phyloP scores from a whole-genome alignment of 2,888 invertebrate genomes.

The Gisinianus flammeolus region DNA sequence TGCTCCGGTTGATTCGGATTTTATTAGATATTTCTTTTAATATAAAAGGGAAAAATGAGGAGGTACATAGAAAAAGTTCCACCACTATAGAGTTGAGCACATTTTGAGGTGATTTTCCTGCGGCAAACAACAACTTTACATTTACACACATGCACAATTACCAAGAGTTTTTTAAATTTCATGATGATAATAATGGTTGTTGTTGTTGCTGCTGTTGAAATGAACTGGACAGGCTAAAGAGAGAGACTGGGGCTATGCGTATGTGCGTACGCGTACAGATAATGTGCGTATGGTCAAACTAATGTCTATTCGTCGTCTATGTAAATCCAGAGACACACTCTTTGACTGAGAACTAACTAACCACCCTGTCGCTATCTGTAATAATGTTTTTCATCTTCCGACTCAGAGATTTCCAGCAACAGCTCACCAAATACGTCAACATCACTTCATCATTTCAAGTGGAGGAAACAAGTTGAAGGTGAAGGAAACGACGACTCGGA shows the following conservation, averaged over 20 bases:
- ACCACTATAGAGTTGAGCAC: not conserved
- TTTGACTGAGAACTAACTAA: too few species aligned
- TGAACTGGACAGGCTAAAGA: slow-evolving; percentile 16
- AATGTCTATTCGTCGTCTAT: not conserved
- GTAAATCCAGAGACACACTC: slow-evolving; percentile 19
- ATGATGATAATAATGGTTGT: not conserved
- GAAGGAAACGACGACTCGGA: not conserved
- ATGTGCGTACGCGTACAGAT: too few species aligned
- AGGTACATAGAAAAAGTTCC: too few species aligned
- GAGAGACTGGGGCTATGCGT: slow-evolving; percentile 19
- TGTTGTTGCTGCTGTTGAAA: slow-evolving; percentile 1
- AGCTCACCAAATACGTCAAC: slow-evolving; percentile 25
- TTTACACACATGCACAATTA: slow-evolving; percentile 8
- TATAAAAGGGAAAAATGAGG: too few species aligned
- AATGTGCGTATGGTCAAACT: not conserved
- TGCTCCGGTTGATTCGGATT: too few species aligned
- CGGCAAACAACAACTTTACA: slow-evolving; percentile 8
- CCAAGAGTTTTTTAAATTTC: slow-evolving; percentile 7
- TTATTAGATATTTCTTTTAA: too few species aligned
- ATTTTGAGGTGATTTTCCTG: not conserved
- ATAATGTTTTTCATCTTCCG: slow-evolving; percentile 26
- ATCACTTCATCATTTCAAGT: slow-evolving; percentile 19
- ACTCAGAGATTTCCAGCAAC: slow-evolving; percentile 25
- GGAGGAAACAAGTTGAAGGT: not conserved
- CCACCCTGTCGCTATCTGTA: slow-evolving; percentile 17